phyloP scores from a whole-genome alignment of 2,888 invertebrate genomes.

The Polyommatus iphigenia region DNA sequence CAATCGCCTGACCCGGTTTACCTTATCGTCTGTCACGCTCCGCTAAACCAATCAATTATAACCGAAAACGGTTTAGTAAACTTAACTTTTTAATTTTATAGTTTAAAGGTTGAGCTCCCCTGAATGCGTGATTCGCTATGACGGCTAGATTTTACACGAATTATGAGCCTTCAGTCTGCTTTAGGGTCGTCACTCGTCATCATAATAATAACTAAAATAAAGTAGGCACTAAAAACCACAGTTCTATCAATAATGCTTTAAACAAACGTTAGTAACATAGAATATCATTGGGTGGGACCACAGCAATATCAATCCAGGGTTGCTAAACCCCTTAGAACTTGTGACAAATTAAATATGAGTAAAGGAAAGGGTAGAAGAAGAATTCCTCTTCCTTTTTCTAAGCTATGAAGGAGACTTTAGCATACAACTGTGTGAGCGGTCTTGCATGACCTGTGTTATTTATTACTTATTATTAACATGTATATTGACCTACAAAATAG shows the following conservation, averaged over 20 bases:
- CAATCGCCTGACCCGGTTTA: not conserved
- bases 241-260: too few relatives aligned
- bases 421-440: not conserved
- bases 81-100: not conserved
- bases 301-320: too few relatives aligned
- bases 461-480: too few relatives aligned
- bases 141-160: not conserved
- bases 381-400: too few relatives aligned
- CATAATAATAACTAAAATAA: not conserved
- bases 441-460: not conserved
- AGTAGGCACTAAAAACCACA: too few relatives aligned
- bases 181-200: not conserved
- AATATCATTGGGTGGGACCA: too few relatives aligned
- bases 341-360: too few relatives aligned
- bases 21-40: constrained; percentile 15
- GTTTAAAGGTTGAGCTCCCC: not conserved
- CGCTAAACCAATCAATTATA: not conserved
- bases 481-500: constrained; percentile 5
- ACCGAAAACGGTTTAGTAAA: not conserved
- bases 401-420: too few relatives aligned
- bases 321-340: too few relatives aligned
- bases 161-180: not conserved
- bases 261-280: too few relatives aligned
- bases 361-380: too few relatives aligned
- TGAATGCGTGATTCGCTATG: not conserved